A percentile compares a stretch with the other conserved stretches of the same genome.
Conservation (phyloP, 2,888 invertebrate species). For the Volucella inanis region DNA sequence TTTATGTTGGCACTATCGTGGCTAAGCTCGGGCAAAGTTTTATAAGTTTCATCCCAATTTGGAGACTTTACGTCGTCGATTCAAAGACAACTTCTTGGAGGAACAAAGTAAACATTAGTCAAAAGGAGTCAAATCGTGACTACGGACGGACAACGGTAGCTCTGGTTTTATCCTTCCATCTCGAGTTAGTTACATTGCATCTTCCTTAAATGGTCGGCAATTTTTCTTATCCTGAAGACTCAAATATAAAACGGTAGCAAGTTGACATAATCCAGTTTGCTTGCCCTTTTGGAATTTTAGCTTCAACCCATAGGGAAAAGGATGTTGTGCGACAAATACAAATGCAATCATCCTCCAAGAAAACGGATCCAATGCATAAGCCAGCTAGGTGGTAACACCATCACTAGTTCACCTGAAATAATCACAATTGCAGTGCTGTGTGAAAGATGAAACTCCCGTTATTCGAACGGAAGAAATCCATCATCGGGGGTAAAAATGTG, state of each 20-base stretch:
- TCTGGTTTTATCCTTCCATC: too few species aligned
- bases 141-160: too few species aligned
- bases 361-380: constrained; percentile 34
- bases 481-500: constrained; percentile 55
- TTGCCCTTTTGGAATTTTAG: constrained; percentile 6
- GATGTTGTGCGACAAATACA: constrained; percentile 53
- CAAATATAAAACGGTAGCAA: constrained; percentile 18
- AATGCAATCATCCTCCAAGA: constrained; percentile 41
- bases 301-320: background rate
- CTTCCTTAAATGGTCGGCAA: constrained; percentile 6
- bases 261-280: constrained; percentile 55
- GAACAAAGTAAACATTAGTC: too few species aligned
- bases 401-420: constrained; percentile 58
- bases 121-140: too few species aligned
- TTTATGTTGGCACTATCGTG: too few species aligned
- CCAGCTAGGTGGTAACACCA: constrained; percentile 22
- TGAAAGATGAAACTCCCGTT: constrained; percentile 64
- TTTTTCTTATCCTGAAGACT: constrained; percentile 19
- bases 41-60: too few species aligned
- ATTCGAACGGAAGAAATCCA: constrained; percentile 68
- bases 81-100: too few species aligned
- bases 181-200: constrained; percentile 9
- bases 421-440: constrained; percentile 63
- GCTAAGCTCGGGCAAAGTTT: too few species aligned
- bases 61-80: too few species aligned